These are phyloP conservation scores for Chouioia cunea DNA, from an alignment of 2,888 invertebrate genomes.

Conservation along the genomic window DNA sequence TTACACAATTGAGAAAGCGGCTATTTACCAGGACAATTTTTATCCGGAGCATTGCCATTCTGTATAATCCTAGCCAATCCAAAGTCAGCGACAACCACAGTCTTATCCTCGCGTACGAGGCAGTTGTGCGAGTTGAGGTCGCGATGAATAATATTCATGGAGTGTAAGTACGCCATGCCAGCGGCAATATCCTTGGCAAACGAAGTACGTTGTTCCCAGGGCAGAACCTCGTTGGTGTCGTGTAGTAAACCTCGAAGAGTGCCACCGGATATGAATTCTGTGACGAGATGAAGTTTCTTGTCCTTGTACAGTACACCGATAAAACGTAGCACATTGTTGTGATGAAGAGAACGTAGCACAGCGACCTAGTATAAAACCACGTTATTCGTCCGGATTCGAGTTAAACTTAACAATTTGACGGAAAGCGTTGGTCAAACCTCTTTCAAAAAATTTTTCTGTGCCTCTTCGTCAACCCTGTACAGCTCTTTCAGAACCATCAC, in stretches of 20 bases:
- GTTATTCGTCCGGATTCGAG: not conserved
- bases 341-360: conserved; percentile 87
- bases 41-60: conserved; percentile 66
- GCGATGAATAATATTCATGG: conserved; percentile 93
- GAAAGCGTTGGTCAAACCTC: no score
- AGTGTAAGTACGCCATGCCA: conserved; percentile 94
- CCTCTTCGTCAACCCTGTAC: conserved; percentile 93
- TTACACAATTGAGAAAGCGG: not conserved
- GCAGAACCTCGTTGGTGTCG: conserved; percentile 76
- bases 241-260: conserved; percentile 89
- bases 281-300: conserved; percentile 89
- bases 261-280: conserved; percentile 93
- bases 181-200: conserved; percentile 93
- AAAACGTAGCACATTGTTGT: conserved; percentile 91
- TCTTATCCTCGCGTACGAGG: conserved; percentile 89
- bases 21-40: conserved; percentile 50
- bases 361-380: conserved; percentile 82
- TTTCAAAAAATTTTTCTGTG: conserved; percentile 93
- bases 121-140: conserved; percentile 97
- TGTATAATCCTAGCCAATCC: conserved; percentile 89
- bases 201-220: conserved; percentile 85
- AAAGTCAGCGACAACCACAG: conserved; percentile 96
- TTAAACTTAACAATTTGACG: not conserved
- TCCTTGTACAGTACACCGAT: conserved; percentile 95
- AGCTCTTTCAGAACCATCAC: conserved; percentile 96